Conservation (phyloP, 2,113 vertebrate genomes). For the Tricholaema leucomelas region DNA sequence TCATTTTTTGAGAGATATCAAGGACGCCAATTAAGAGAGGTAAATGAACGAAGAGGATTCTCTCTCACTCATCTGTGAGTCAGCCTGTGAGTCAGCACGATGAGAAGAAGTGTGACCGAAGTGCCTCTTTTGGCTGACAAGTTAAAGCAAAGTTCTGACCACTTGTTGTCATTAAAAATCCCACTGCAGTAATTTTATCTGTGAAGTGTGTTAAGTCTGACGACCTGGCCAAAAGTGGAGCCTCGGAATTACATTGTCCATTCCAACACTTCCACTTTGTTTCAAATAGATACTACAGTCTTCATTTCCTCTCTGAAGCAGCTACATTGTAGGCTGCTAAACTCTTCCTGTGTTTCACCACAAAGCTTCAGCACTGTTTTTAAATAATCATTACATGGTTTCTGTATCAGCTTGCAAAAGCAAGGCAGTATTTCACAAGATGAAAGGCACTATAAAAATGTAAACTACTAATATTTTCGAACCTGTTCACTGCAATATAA, state of each 20-base stretch:
- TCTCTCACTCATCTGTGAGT: not conserved
- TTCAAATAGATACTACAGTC: not conserved
- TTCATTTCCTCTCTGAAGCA: not conserved
- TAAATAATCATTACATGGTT: not conserved
- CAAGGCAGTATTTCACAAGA: not conserved
- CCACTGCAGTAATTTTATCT: not conserved
- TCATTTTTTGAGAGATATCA: not conserved
- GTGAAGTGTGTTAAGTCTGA: not conserved
- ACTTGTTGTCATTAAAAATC: not conserved
- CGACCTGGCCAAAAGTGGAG: not conserved
- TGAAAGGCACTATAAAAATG: slow-evolving; percentile 13
- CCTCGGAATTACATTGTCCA: not conserved
- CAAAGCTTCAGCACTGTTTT: not conserved
- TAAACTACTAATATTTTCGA: slow-evolving; percentile 16
- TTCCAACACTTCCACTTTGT: not conserved
- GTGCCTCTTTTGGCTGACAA: not conserved
- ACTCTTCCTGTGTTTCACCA: slow-evolving; percentile 20
- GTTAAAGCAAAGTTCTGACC: not conserved
- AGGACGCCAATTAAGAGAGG: not conserved
- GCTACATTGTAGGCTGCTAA: not conserved
- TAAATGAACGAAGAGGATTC: not conserved
- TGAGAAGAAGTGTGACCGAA: not conserved
- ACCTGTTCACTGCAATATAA: not conserved
- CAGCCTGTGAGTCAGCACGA: not conserved
- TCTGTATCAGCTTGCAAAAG: slow-evolving; percentile 37